Evolutionary conservation across 2,888 invertebrate genomes (phyloP), one percentile per base, ranked within the genome.

Genomic region (Drosophila neonasuta): DNA sequence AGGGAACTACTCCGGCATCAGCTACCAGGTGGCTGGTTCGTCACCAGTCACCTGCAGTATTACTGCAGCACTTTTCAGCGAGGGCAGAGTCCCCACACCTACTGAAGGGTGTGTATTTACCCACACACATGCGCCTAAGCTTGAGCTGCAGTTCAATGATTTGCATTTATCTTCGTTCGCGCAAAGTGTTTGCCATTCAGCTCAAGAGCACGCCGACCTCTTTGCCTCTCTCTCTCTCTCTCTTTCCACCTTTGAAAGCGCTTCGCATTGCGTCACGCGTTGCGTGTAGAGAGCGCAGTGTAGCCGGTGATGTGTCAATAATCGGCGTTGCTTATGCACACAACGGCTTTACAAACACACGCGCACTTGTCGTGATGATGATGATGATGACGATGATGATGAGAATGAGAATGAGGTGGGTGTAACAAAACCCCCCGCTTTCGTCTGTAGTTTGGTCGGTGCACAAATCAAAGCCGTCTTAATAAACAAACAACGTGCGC

Each of bases 401-500:
- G 46, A 10, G 24, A n/a, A 61, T 32, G 34, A n/a, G 36, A n/a
- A 36, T n/a, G 55, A 13, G 54, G 11, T 34, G 42, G 17, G 30
- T 41, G n/a, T 29, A 32, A 24, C 32, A 24, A 36, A 15, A 15
- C 20, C 48, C 48, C 57, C 69, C 45, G 52, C 57, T 58, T 59
- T 10, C 9, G 34, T 34, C 34, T 34, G 36, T n/a, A 69, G 71
- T 55, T 60, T 24, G 24, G 54, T 57, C 57, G 58, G 42, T 17
- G 71, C 67, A 75, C 71, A 86, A 86, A 79, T 82, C 81, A 86
- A 82, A 82, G 87, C 75, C 68, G 62, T 76, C 86, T 81, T 72
- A 79, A 84, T 81, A 84, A 85, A 77, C 86, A 85, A 81, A 86
- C 72, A 84, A 65, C 66, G 71, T 81, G 82, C 71, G 68, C 85